Evolutionary conservation across 92 coral and sea anemone species (phyloP), one percentile per base, ranked within the genome.

Genomic region (Umimayanthus chanpuru): DNA sequence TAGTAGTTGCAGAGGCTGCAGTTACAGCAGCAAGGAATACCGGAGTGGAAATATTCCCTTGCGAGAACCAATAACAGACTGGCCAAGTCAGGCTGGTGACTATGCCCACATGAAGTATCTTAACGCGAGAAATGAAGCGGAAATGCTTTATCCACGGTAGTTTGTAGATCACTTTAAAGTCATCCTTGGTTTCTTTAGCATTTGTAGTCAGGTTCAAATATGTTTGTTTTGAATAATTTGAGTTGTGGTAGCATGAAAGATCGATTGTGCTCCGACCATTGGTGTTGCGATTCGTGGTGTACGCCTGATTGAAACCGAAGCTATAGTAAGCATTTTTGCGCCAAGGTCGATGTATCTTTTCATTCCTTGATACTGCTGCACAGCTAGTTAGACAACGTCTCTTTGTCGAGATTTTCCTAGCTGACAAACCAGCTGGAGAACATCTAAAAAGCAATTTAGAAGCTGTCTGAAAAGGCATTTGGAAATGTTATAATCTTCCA

Each of bases 1-100:
- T 89, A 43, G 96, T 92, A 2, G 98, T 92, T 21, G 96, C 98
- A n/a, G 92, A 29, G 18, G 98, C 98, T 2, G 96, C 98, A 6
- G 87, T 43, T 14, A 90, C 44, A 7, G 93, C 89, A 12, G 92
- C 81, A 5, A 89, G n/a, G 32, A 95, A 87, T 29, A 88, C 88
- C 20, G 90, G 29, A 2, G 88, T 81, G n/a, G 93, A 77, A 29
- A 95, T 79, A 23, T 68, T 32, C 4, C 94, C 98, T 47, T 81
- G 82, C 29, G 85, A 77, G 80, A 90, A 95, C 98, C 96, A 95
- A 40, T 75, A 89, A 44, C 92, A 86, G 92, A 95, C 81, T 26
- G 96, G 96, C 85, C 93, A 91, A 30, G 94, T 92, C 18, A 95
- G 83, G 20, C 93, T 85, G 65, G 89, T 73, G 18, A 95, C 93